Evolutionary conservation across 2,797 vertebrate species (phyloP), one percentile per base, ranked within the genome.

Genomic region (Falco berigora): DNA sequence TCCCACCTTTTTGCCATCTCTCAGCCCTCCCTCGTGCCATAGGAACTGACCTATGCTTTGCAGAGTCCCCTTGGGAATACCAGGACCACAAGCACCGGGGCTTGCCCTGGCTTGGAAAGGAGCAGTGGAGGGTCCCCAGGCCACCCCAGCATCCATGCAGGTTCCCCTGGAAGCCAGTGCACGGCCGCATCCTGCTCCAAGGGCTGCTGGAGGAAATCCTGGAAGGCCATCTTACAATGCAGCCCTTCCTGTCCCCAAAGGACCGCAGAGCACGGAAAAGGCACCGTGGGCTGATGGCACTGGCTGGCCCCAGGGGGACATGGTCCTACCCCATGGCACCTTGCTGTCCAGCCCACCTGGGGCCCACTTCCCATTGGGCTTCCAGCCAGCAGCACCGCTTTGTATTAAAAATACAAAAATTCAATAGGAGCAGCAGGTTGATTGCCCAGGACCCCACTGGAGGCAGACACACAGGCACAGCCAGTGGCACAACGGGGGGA

Each of bases 151-250:
- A 80, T 42, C 92, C 64, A 23, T 1, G 3, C 38, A 84, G 95
- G 86, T 72, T 89, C 42, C 59, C 28, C 90, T 91, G 90, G 86
- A 84, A 94, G 71, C 69, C 1, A 7, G 44, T 61, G 93, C 21
- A 9, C 3, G 46, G 94, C 71, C 71, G 14, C 25, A 87, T 96
- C 96, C 89, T 56, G 94, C 92, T 79, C 81, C 17, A 0, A 64
- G 85, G 69, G 64, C 94, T 13, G 40, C 90, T 3, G 55, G 88
- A 96, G 96, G 97, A 98, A 97, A 93, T 97, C 96, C 96, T 88
- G 96, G 87, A 96, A 96, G 93, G 96, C 85, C 53, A 3, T 40
- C 66, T 80, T 75, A 97, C 94, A 97, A 97, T 97, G 91, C 96
- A 76, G 80, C 68, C 71, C 79, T 97, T 97, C 96, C 83, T 66